These are phyloP conservation scores for Leptoclinus maculatus DNA, from an alignment of 2,797 vertebrate genomes.

Conservation along the genomic window DNA sequence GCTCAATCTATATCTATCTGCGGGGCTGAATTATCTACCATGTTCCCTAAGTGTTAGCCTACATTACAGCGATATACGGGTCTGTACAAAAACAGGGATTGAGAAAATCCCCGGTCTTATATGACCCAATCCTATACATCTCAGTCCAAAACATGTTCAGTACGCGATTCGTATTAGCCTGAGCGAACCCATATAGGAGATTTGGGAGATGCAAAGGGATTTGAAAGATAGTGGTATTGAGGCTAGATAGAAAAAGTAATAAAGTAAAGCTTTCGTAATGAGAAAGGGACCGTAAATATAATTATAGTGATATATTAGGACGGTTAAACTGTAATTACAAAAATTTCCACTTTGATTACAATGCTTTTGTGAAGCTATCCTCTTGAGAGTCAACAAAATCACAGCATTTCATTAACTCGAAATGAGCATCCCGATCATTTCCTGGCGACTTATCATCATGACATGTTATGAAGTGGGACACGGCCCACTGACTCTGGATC, in stretches of 20 bases:
- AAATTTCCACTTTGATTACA: constrained; percentile 39
- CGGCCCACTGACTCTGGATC: constrained; percentile 55
- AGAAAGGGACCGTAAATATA: constrained; percentile 7
- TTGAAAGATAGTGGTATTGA: constrained; percentile 30
- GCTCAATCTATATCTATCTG: constrained; percentile 45
- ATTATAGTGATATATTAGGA: constrained; percentile 23
- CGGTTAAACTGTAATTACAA: constrained; percentile 50
- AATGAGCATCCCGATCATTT: constrained; percentile 69
- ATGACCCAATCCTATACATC: constrained; percentile 48
- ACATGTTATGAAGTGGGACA: constrained; percentile 67
- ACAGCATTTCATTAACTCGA: constrained; percentile 49
- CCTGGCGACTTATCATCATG: constrained; percentile 57
- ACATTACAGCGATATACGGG: constrained; percentile 25
- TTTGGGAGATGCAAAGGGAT: constrained; percentile 47
- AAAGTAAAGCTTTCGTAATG: constrained; percentile 33
- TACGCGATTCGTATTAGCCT: constrained; percentile 41
- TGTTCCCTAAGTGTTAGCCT: constrained; percentile 54
- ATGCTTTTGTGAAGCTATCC: constrained; percentile 35
- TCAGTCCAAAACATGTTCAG: constrained; percentile 43
- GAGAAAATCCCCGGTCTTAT: constrained; percentile 57
- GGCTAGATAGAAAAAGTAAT: constrained; percentile 12
- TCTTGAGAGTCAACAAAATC: constrained; percentile 52
- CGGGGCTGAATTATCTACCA: constrained; percentile 50
- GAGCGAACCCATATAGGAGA: constrained; percentile 39
- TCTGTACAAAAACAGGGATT: constrained; percentile 42